Evolutionary conservation across 1,140 invertebrate species (phyloP).

Genomic region (Phocides pigmalion): DNA sequence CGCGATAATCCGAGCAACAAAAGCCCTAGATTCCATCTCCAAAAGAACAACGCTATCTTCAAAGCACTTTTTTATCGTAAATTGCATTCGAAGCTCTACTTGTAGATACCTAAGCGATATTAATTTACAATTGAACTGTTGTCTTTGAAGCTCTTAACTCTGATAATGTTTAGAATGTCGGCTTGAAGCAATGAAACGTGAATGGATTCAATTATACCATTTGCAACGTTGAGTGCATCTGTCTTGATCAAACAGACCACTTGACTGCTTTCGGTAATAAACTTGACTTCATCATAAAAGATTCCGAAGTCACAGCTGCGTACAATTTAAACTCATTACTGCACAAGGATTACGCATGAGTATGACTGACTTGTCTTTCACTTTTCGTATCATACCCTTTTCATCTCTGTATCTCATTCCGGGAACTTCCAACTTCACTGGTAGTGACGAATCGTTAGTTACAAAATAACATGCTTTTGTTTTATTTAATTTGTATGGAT

Average conservation of each 20-base stretch:
- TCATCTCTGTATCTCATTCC: background rate
- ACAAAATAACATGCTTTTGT: too few relatives aligned
- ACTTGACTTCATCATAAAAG: constrained; percentile 7
- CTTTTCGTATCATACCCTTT: background rate
- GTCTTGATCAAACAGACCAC: constrained; percentile 14
- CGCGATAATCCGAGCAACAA: too few relatives aligned
- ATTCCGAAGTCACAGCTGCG: constrained; percentile 13
- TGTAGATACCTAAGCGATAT: too few relatives aligned
- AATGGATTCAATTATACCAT: constrained; percentile 23
- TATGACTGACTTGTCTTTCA: background rate
- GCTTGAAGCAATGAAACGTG: constrained; percentile 7
- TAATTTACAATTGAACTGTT: background rate
- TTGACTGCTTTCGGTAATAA: constrained; percentile 15
- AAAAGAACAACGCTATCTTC: too few relatives aligned
- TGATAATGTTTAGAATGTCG: constrained; percentile 5
- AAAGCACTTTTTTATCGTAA: too few relatives aligned
- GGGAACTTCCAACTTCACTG: too few relatives aligned
- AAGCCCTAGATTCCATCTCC: too few relatives aligned
- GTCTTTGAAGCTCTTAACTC: too few relatives aligned
- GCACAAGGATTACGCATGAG: background rate
- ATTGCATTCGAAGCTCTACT: too few relatives aligned
- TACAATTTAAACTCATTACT: constrained; percentile 12
- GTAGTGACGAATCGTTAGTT: too few relatives aligned
- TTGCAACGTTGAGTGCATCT: constrained; percentile 12
- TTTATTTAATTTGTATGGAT: background rate